Percentiles rank a stretch among this genome's conserved stretches.
Evolutionary conservation across 2,888 invertebrate genomes (phyloP).

Genomic region (Synanthedon andrenaeformis): DNA sequence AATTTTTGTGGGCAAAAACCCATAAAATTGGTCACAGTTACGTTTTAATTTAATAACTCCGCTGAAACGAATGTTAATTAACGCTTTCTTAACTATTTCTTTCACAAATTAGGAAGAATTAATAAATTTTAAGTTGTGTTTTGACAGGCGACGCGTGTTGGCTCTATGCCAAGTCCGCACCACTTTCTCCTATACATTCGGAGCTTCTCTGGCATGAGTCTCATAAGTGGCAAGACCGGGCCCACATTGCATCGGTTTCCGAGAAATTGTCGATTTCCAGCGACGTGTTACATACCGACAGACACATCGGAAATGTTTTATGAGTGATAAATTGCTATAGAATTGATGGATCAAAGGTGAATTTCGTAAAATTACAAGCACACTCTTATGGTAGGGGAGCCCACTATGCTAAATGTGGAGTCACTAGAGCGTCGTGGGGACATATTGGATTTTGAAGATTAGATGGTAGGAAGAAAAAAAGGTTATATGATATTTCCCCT

Average conservation of each 20-base stretch:
- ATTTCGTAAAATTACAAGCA: slow-evolving; percentile 9
- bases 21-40: slow-evolving; percentile 14
- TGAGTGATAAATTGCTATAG: slow-evolving; percentile 45
- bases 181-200: slow-evolving; percentile 40
- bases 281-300: slow-evolving; percentile 34
- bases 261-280: slow-evolving; percentile 53
- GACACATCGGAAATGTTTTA: slow-evolving; percentile 49
- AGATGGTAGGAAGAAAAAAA: too few species aligned
- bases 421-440: too few species aligned
- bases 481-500: too few species aligned
- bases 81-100: slow-evolving; percentile 44
- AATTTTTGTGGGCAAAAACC: slow-evolving; percentile 11
- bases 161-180: slow-evolving; percentile 37
- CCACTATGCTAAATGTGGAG: too few species aligned
- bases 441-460: too few species aligned
- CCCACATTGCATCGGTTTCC: slow-evolving; percentile 53
- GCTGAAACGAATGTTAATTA: slow-evolving; percentile 60
- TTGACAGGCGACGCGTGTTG: slow-evolving; percentile 38
- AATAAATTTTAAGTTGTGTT: slow-evolving; percentile 44
- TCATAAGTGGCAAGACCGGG: slow-evolving; percentile 26
- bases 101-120: slow-evolving; percentile 51
- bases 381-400: not conserved
- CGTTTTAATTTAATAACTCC: slow-evolving; percentile 45
- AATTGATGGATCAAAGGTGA: slow-evolving; percentile 26
- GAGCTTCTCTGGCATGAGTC: slow-evolving; percentile 22